Base-by-base conservation (phyloP, 1,140 invertebrate genomes). In the Bombus affinis region DNA sequence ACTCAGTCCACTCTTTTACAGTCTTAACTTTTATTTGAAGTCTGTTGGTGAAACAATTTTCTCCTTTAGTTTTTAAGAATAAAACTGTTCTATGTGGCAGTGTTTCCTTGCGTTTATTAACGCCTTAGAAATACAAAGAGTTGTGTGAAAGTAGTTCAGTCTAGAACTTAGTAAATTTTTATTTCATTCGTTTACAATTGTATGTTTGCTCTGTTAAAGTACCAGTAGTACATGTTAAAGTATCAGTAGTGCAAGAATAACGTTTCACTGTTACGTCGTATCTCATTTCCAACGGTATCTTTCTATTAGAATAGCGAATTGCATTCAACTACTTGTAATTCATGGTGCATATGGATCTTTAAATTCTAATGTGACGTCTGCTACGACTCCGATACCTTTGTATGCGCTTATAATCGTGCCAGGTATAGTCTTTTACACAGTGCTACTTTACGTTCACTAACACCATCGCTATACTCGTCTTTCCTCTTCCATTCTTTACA, bases 361-460 rank as follows among this genome's bases (percentile, higher is more conserved):
- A 44, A 65, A 78, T 44, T 78, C 13, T 78, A 78, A 78, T 78
- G 75, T 35, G 3, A 39, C 35, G 53, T 8, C 74, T 3, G 74
- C 53, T 59, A 39, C 35, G 72, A 25, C 44, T 53, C 10, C 44
- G 37, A 42, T 65, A 57, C 59, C 57, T 59, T 59, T 59, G 75
- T 42, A 62, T 59, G 53, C 35, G 10, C 37, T 65, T 59, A 39
- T 39, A 78, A 78, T 66, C 75, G 39, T 42, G 62, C 65, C 59
- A 78, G 57, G 37, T 77, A 62, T 62, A 78, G 59, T 78, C 75
- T 37, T 53, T 59, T 53, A 42, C 57, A 32, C 74, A 42, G 35
- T 57, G 75, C 75, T 78, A 78, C 28, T n/a, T 59, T 65, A 65
- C n/a, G 35, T 47, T 44, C 72, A 25, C 39, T 8, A 37, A 73